These are phyloP conservation scores for Cecidostiba fungosa DNA, from an alignment of 2,888 invertebrate species.

Conservation along the genomic window DNA sequence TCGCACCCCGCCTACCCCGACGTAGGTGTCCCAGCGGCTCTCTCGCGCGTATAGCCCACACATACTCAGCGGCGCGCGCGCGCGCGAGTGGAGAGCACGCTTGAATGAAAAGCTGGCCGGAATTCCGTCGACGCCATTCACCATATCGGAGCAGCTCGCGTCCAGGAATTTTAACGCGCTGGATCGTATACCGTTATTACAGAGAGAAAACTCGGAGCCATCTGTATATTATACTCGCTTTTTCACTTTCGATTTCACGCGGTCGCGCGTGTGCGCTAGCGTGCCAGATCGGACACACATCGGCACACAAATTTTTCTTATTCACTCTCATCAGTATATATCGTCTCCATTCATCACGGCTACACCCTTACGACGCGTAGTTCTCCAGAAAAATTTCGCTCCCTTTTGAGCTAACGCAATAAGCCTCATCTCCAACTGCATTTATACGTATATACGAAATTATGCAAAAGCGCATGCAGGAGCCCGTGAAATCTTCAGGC, in stretches of 20 bases:
- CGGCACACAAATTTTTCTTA: not conserved
- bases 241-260: conserved; percentile 51
- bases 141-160: not conserved
- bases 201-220: not conserved
- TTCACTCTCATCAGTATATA: not conserved
- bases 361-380: not conserved
- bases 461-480: conserved; percentile 57
- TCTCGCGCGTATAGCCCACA: conserved; percentile 49
- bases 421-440: no score
- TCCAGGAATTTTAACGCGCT: not conserved
- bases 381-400: not conserved
- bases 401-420: no score
- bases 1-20: conserved; percentile 76
- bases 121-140: conserved; percentile 29
- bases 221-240: not conserved
- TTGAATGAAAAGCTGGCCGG: not conserved
- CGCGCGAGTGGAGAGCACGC: not conserved
- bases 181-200: not conserved
- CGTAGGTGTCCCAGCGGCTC: conserved; percentile 74
- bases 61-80: conserved; percentile 20
- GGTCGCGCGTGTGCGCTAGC: not conserved
- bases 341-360: not conserved
- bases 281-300: not conserved
- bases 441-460: not conserved
- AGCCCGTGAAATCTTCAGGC: conserved; percentile 52